phyloP scores from a whole-genome alignment of 2,113 vertebrate species.

The Nannobrachium achirus region DNA sequence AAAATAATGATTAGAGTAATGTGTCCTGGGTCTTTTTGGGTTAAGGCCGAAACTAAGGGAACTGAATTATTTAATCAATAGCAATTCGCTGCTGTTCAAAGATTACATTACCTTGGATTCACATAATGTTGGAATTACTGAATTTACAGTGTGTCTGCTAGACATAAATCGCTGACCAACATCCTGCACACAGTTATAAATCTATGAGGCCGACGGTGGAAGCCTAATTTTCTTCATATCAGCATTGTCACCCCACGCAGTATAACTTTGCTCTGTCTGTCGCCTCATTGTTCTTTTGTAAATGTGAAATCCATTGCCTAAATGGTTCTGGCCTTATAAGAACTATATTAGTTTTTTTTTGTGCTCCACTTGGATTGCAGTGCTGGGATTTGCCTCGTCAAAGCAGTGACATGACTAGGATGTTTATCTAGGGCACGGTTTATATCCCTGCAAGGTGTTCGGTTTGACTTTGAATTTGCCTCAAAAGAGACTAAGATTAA shows the following conservation, averaged over 20 bases:
- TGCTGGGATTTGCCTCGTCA: constrained; percentile 40
- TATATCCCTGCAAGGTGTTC: constrained; percentile 13
- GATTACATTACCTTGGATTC: constrained; percentile 60
- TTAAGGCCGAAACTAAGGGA: constrained; percentile 10
- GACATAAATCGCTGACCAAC: constrained; percentile 74
- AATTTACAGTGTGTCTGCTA: constrained; percentile 67
- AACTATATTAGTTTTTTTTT: constrained; percentile 58
- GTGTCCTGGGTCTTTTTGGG: too few species aligned
- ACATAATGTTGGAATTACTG: constrained; percentile 53
- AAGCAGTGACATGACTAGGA: constrained; percentile 10
- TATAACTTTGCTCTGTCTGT: constrained; percentile 61
- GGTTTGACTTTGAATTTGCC: too few species aligned
- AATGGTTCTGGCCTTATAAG: constrained; percentile 51
- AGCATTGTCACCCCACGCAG: constrained; percentile 62
- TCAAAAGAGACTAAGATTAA: too few species aligned
- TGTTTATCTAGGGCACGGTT: not conserved
- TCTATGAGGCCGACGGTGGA: constrained; percentile 65
- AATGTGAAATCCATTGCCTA: constrained; percentile 69
- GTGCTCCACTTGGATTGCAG: constrained; percentile 29
- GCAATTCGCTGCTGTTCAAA: constrained; percentile 71
- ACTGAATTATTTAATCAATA: constrained; percentile 77
- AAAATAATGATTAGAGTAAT: too few species aligned
- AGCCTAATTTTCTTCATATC: constrained; percentile 69
- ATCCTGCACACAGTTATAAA: constrained; percentile 58
- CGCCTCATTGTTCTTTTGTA: constrained; percentile 68